Percentiles rank a stretch among this genome's conserved stretches.
Evolutionary conservation across 1,140 invertebrate species (phyloP).

Genomic region (Pomacea maculata): DNA sequence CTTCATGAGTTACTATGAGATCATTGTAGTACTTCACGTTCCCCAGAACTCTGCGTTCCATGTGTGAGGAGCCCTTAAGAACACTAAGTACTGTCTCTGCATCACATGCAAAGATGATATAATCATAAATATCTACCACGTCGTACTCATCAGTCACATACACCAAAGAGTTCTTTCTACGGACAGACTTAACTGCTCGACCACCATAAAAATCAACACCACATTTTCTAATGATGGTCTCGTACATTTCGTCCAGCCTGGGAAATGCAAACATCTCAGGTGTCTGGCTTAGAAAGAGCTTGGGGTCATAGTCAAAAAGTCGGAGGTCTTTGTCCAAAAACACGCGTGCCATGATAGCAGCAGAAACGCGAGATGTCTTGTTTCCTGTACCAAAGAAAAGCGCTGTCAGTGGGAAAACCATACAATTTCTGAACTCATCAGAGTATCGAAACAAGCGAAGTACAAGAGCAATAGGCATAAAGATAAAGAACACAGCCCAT

Average conservation of each 20-base stretch:
- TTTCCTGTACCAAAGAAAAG: constrained; percentile 59
- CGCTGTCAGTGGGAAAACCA: constrained; percentile 58
- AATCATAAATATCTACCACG: constrained; percentile 44
- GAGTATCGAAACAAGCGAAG: constrained; percentile 51
- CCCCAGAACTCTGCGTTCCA: constrained; percentile 47
- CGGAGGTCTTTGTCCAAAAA: constrained; percentile 55
- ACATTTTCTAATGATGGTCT: constrained; percentile 43
- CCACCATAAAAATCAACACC: constrained; percentile 35
- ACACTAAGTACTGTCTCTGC: constrained; percentile 51
- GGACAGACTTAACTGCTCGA: constrained; percentile 35
- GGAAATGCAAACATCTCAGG: constrained; percentile 58
- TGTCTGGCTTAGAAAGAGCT: constrained; percentile 46
- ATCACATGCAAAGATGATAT: constrained; percentile 56
- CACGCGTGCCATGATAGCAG: constrained; percentile 54
- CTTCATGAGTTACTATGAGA: constrained; percentile 54
- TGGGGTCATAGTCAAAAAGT: constrained; percentile 53
- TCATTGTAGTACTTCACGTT: constrained; percentile 57
- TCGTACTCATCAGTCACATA: constrained; percentile 38
- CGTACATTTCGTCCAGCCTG: constrained; percentile 51
- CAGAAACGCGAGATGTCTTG: constrained; percentile 53
- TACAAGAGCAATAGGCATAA: constrained; percentile 49
- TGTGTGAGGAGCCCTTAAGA: constrained; percentile 43
- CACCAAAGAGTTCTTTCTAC: constrained; percentile 30
- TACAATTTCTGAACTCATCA: constrained; percentile 50
- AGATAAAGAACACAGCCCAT: constrained; percentile 52